Evolutionary conservation across 2,888 invertebrate genomes (phyloP), one percentile per base, ranked within the genome.

Genomic region (Ophraella communa): DNA sequence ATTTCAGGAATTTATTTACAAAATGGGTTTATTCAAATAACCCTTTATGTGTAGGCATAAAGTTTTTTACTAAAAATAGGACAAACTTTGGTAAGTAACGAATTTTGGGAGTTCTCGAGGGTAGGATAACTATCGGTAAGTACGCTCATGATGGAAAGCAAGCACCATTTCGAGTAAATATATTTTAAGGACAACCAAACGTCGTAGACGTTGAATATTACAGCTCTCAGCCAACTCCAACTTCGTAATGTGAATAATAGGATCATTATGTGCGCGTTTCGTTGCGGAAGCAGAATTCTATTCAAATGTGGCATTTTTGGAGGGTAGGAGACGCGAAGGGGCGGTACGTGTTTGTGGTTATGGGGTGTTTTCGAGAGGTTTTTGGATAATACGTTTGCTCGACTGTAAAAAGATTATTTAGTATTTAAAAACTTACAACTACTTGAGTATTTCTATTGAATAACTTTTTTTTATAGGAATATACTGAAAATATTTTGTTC

Each of bases 271-370:
- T 72, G 75, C 68, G 76, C 75, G 79, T 78, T 80, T 74, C 78
- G 77, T 79, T 76, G 80, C 80, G 79, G 80, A 80, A 81, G 80
- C 78, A 78, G 78, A 77, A 75, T 73, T 77, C 78, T 73, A 78
- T 79, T 78, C 76, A 78, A 76, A 70, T 73, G 69, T 69, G 63
- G 69, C 69, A 63, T 72, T 71, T 70, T 67, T 62, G 67, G 58
- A 58, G 63, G 63, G 64, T 42, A 30, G 21, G 52, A 49, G 47
- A 23, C 35, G 33, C 21, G 54, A 21, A 54, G 39, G 39, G 42
- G 21, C 30, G 14, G 23, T 39, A 27, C 27, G 14, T 60, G 52
- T 60, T 52, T 63, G 58, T 49, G 64, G 64, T 64, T 54, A 7
- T 59, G 18, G 54, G 51, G 58, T 42, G 58, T 59, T 45, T 58